Evolutionary conservation across 2,797 vertebrate species (phyloP), one percentile per base, ranked within the genome.

Genomic region (Mallotus villosus): DNA sequence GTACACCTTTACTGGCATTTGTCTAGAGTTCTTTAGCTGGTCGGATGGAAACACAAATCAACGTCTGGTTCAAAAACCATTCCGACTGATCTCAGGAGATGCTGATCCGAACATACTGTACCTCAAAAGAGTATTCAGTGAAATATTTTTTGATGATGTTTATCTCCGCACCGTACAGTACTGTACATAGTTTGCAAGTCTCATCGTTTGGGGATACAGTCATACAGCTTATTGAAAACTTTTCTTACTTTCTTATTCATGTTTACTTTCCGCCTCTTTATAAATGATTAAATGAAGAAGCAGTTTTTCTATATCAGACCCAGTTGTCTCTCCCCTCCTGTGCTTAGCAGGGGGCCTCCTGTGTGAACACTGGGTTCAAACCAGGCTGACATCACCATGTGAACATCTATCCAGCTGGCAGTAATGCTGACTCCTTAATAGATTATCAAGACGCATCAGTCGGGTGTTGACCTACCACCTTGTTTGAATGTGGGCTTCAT

Each of bases 101-200:
- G 78, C 81, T 88, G 90, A 92, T 91, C 86, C 91, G 90, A 90
- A 89, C 89, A 89, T 88, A 89, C 82, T 63, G 25, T 6, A 79
- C 79, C 80, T 86, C 82, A 82, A 89, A 87, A 88, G 87, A 87
- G 83, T 79, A 81, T 90, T 83, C 75, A 76, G 85, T 87, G 78
- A 87, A 88, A 41, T 37, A 74, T 14, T 3, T 46, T 12, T 67
- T 72, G 72, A 80, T 83, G 80, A 60, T 79, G 78, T 63, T 75
- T 76, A 4, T 17, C 51, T 53, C 51, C 19, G 1, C 16, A n/a
- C 19, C 17, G 1, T n/a, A 12, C 41, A 14, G 41, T 46, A 46
- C 51, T 55, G 51, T 55, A 46, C 41, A 46, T 14, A 12, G 2
- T 58, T 21, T 60, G 1, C 2, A 11, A 59, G 9, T 59, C 57